These are phyloP conservation scores for Zaprionus lineosus DNA, from an alignment of 2,888 invertebrate genomes.

Conservation along the genomic window DNA sequence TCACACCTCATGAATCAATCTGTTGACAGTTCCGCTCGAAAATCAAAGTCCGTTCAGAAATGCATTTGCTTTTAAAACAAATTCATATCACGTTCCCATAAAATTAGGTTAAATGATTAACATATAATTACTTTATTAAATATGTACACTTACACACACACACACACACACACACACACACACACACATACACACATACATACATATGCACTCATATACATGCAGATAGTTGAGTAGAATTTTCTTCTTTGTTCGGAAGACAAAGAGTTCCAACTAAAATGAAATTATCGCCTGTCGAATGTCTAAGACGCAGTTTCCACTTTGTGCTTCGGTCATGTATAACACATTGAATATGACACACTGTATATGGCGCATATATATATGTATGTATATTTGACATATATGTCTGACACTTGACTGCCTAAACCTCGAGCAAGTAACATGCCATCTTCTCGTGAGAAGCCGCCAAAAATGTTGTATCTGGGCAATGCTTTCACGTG, in stretches of 20 bases:
- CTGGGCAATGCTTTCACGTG: too few relatives aligned
- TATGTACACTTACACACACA: not conserved
- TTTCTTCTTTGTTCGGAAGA: conserved; percentile 5
- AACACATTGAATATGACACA: too few relatives aligned
- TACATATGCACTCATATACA: conserved; percentile 4
- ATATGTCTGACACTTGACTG: too few relatives aligned
- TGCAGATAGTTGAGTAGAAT: conserved; percentile 12
- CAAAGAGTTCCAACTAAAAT: conserved; percentile 20
- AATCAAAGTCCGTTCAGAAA: not conserved
- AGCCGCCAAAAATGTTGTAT: too few relatives aligned
- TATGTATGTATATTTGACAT: too few relatives aligned
- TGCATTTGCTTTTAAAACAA: conserved; percentile 2
- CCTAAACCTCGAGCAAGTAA: too few relatives aligned
- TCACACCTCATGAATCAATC: too few relatives aligned
- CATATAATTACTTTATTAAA: conserved; percentile 38
- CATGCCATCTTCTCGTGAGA: too few relatives aligned
- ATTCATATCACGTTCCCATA: conserved; percentile 26
- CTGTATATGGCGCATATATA: too few relatives aligned
- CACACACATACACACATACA: not conserved
- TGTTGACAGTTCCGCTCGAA: too few relatives aligned
- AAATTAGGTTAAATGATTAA: conserved; percentile 59
- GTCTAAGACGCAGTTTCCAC: conserved; percentile 54
- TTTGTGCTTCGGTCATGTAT: too few relatives aligned
- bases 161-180: conserved; percentile 2
- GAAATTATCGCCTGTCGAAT: conserved; percentile 49